A percentile compares a stretch with the other conserved stretches of the same genome.
These are phyloP conservation scores for Orientallactaga bullata DNA, from an alignment of 2,113 vertebrate species.

Conservation along the genomic window DNA sequence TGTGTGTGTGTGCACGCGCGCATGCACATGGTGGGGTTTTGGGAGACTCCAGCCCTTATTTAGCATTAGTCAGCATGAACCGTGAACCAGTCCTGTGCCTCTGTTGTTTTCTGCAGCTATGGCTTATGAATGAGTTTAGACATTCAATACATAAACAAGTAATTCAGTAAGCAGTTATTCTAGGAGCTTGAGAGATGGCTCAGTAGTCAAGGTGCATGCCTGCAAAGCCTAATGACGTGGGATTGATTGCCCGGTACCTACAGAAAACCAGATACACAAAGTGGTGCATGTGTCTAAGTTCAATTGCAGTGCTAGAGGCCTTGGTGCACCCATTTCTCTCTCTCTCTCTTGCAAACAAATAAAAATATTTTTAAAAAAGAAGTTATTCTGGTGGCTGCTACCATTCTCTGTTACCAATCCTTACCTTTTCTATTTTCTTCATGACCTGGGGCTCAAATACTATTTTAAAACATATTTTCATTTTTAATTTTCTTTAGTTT, in stretches of 20 bases:
- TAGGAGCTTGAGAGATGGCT: too few relatives aligned
- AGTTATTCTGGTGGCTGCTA: background rate
- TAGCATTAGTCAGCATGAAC: background rate
- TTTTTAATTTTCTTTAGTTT: background rate
- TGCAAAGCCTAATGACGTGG: too few relatives aligned
- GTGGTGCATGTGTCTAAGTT: too few relatives aligned
- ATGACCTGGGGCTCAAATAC: background rate
- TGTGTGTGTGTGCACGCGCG: too few relatives aligned
- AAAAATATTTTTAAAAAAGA: too few relatives aligned
- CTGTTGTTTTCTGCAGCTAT: background rate
- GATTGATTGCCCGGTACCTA: too few relatives aligned
- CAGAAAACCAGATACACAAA: too few relatives aligned
- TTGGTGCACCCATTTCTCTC: too few relatives aligned
- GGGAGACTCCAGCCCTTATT: background rate
- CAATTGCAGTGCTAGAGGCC: too few relatives aligned
- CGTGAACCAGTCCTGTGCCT: background rate
- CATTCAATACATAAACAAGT: background rate
- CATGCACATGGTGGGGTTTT: background rate
- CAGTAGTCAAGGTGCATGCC: too few relatives aligned
- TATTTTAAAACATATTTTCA: too few relatives aligned
- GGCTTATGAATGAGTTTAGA: background rate
- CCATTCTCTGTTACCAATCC: background rate
- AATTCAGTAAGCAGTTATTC: background rate
- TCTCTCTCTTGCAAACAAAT: too few relatives aligned
- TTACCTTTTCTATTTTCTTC: background rate